Conservation (phyloP, 2,797 vertebrate genomes). For the Trematocara caparti region DNA sequence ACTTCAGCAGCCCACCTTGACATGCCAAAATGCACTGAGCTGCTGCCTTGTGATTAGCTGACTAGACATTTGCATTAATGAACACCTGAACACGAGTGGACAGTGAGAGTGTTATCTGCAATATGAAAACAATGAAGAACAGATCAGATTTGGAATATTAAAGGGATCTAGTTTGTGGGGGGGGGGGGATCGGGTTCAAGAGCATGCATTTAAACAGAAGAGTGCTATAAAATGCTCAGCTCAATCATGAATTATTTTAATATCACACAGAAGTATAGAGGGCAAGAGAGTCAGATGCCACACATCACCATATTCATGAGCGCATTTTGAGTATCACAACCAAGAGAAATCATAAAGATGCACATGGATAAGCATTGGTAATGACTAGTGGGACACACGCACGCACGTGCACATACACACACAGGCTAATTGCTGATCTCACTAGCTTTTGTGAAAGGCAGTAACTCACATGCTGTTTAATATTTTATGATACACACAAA, state of each 20-base stretch:
- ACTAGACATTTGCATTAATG: not conserved
- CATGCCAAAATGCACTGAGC: not conserved
- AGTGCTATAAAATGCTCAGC: not conserved
- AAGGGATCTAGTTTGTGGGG: not conserved
- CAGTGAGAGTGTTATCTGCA: not conserved
- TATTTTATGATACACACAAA: conserved; percentile 28
- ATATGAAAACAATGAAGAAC: not conserved
- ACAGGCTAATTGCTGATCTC: conserved; percentile 8
- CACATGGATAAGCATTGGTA: conserved; percentile 49
- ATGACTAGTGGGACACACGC: not conserved
- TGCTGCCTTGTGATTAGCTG: not conserved
- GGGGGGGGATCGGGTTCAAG: accelerated
- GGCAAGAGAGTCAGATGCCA: not conserved
- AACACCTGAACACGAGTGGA: not conserved
- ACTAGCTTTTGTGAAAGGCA: conserved; percentile 17
- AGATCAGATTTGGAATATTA: not conserved
- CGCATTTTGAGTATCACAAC: conserved; percentile 1
- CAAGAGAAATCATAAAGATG: conserved; percentile 32
- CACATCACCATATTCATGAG: conserved; percentile 13
- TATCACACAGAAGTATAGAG: not conserved
- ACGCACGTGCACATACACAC: not conserved
- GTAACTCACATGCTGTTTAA: conserved; percentile 8
- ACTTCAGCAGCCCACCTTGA: not conserved
- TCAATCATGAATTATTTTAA: not conserved
- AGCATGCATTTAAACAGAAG: not conserved